Conservation (phyloP, 37 sponge, comb jelly and placozoan species). For the Beroe forskalii region DNA sequence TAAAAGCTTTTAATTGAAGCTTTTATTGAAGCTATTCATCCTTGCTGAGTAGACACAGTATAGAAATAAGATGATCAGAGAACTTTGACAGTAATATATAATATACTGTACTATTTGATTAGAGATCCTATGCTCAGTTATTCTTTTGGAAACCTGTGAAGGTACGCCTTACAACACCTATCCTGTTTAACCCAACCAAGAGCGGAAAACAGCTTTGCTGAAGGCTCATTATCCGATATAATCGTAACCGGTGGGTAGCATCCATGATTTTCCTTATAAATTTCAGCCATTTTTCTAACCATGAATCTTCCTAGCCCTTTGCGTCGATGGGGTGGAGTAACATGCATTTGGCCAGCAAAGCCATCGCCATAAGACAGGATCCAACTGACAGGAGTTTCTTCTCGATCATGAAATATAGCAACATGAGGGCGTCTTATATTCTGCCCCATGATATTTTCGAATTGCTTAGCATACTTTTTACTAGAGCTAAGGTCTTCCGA, state of each 20-base stretch:
- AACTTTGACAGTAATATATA: no score
- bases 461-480: background rate
- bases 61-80: no score
- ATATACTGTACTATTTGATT: no score
- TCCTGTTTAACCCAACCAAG: background rate
- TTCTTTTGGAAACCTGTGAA: no score
- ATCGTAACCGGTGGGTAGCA: background rate
- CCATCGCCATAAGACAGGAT: background rate
- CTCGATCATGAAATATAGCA: background rate
- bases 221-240: background rate
- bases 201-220: background rate
- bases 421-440: conserved; percentile 6
- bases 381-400: background rate
- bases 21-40: no score
- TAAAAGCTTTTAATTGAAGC: no score
- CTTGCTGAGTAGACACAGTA: no score
- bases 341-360: background rate
- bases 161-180: background rate
- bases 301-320: background rate
- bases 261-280: background rate
- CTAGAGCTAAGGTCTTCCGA: background rate
- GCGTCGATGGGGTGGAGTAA: background rate
- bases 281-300: background rate
- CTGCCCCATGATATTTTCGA: background rate
- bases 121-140: no score